These are phyloP conservation scores for Amphiura filiformis DNA, from an alignment of 35 echinoderm and acorn worm genomes.

Conservation along the genomic window DNA sequence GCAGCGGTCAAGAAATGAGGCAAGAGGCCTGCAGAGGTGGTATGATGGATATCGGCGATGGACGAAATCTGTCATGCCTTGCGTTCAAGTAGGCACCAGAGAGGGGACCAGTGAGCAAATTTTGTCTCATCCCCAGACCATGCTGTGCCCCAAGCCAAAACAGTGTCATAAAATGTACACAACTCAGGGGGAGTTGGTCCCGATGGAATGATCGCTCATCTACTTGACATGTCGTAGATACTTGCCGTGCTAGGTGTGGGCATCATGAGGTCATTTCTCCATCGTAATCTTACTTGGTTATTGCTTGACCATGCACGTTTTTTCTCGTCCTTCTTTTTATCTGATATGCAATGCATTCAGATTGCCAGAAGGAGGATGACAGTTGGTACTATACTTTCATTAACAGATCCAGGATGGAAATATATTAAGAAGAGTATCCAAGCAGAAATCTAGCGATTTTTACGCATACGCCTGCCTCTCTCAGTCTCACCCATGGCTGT, in stretches of 20 bases:
- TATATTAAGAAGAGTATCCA: not conserved
- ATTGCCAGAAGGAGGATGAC: not conserved
- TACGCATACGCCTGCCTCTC: not conserved
- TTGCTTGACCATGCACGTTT: constrained; percentile 7
- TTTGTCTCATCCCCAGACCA: not conserved
- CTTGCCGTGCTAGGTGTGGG: not conserved
- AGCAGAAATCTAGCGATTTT: not conserved
- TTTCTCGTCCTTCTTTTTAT: not conserved
- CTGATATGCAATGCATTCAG: not conserved
- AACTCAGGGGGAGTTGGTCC: not conserved
- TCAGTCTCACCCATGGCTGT: constrained; percentile 6
- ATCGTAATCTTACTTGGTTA: constrained; percentile 1
- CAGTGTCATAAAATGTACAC: not conserved
- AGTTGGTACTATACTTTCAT: not conserved
- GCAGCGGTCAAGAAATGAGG: not conserved
- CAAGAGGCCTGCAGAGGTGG: not conserved
- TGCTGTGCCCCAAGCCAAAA: not conserved
- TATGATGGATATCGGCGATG: not conserved
- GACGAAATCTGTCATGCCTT: not conserved
- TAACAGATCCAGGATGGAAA: not conserved
- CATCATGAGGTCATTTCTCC: not conserved
- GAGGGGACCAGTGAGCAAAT: not conserved
- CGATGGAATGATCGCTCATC: not conserved
- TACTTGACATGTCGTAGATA: not conserved
- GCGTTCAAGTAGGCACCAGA: not conserved